Evolutionary conservation across 2,113 vertebrate species (phyloP), one percentile per base, ranked within the genome.

Genomic region (Callopanchax toddi): DNA sequence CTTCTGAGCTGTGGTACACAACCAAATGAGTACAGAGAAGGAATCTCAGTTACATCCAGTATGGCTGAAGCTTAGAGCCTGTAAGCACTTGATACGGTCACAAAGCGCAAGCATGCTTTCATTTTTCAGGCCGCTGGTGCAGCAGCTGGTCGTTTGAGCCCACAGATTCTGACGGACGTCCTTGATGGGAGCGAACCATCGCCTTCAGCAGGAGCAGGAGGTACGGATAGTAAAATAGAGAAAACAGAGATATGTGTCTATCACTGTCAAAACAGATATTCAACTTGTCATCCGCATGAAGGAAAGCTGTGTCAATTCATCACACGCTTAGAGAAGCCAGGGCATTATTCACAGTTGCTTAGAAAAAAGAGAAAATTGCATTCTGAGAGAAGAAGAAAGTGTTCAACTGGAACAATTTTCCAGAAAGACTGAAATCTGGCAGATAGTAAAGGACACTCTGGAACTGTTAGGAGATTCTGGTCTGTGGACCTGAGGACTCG

Each of bases 181-280:
- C 83, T 82, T 86, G 76, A 82, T 72, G 67, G 45, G 61, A 75
- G 57, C 6, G 32, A 88, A 81, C 53, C 61, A 58, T 70, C n/a
- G 78, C 70, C 76, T 68, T 74, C 55, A 74, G 86, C 71, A 18
- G 54, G 29, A 60, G 61, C 58, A 45, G 7, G 63, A 60, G 49
- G 60, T n/a, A n/a, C n/a, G n/a, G n/a, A n/a, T n/a, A n/a, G n/a
- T n/a, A n/a, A n/a, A n/a, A n/a, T n/a, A n/a, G n/a, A n/a, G n/a
- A 69, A 54, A 74, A 61, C 34, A 22, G 40, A 85, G 81, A 85
- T 79, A 16, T 17, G 45, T 36, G 79, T 87, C 84, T 23, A 61
- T 87, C 88, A 82, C 62, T 86, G 81, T 89, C 86, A 82, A 50
- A 53, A 46, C 9, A 0, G 54, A 82, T 67, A 78, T 75, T 48